A percentile compares a stretch with the other conserved stretches of the same genome.
phyloP scores from a whole-genome alignment of 2,888 invertebrate species.

The Platycnemis pennipes region DNA sequence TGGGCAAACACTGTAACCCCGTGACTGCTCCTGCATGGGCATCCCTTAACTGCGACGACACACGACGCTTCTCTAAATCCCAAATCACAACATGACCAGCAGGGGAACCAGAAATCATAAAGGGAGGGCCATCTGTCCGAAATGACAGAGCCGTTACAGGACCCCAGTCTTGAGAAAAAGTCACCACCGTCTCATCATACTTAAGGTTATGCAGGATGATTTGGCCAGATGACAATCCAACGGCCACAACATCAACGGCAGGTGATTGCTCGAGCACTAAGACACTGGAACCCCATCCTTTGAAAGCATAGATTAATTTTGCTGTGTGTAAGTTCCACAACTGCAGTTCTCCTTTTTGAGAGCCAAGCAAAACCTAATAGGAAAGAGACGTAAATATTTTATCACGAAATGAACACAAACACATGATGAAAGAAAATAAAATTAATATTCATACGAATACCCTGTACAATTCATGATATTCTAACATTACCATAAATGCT shows the following conservation, averaged over 20 bases:
- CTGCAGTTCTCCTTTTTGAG: conserved; percentile 91
- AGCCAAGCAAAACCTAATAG: conserved; percentile 88
- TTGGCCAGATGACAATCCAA: conserved; percentile 91
- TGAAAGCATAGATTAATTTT: conserved; percentile 88
- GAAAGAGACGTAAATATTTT: too few species aligned
- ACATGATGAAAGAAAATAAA: too few species aligned
- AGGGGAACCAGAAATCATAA: conserved; percentile 92
- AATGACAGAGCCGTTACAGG: conserved; percentile 91
- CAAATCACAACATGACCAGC: conserved; percentile 95
- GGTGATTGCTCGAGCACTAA: conserved; percentile 92
- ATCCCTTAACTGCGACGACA: conserved; percentile 89
- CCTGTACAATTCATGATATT: too few species aligned
- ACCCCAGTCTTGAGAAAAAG: conserved; percentile 96
- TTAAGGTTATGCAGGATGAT: conserved; percentile 94
- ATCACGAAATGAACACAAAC: too few species aligned
- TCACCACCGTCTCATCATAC: conserved; percentile 90
- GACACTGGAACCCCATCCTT: conserved; percentile 86
- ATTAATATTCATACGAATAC: too few species aligned
- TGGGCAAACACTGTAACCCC: conserved; percentile 91
- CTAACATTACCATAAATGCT: too few species aligned
- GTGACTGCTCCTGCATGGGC: conserved; percentile 90
- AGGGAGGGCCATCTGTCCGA: conserved; percentile 90
- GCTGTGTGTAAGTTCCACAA: conserved; percentile 93
- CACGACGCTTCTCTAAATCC: conserved; percentile 91
- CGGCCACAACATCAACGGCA: conserved; percentile 94